Evolutionary conservation across 2,888 invertebrate species (phyloP).

Genomic region (Nomada ruficornis): DNA sequence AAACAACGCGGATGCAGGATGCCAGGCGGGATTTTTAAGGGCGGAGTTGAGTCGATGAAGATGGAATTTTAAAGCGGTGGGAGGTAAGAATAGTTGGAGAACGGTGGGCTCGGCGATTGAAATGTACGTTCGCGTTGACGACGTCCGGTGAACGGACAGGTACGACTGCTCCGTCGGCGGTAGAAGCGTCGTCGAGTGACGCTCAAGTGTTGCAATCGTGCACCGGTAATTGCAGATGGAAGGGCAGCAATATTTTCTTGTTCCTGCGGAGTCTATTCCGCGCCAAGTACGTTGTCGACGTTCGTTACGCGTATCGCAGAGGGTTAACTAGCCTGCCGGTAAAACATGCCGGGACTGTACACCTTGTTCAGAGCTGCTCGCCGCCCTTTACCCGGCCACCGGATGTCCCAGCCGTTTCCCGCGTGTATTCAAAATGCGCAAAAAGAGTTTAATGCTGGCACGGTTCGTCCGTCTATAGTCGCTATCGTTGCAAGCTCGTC

Average conservation of each 20-base stretch:
- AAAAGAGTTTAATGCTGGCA: neutral
- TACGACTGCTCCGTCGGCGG: neutral
- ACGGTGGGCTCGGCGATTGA: no score
- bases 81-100: no score
- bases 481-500: neutral
- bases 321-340: neutral
- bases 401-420: neutral
- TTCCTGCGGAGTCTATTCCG: neutral
- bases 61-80: neutral
- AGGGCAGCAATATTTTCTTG: conserved; percentile 1
- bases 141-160: neutral
- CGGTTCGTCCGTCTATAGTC: neutral
- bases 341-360: neutral
- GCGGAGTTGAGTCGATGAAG: neutral
- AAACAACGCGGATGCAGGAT: neutral
- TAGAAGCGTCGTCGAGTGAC: neutral
- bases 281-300: conserved; percentile 12
- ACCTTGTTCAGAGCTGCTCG: neutral
- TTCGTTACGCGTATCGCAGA: neutral
- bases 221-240: neutral
- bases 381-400: neutral
- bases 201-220: neutral
- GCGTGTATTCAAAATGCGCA: neutral
- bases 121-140: neutral
- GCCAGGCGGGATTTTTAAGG: neutral